A percentile compares a stretch with the other conserved stretches of the same genome.
phyloP scores from a whole-genome alignment of 2,113 vertebrate species.

The Peromyscus maniculatus region DNA sequence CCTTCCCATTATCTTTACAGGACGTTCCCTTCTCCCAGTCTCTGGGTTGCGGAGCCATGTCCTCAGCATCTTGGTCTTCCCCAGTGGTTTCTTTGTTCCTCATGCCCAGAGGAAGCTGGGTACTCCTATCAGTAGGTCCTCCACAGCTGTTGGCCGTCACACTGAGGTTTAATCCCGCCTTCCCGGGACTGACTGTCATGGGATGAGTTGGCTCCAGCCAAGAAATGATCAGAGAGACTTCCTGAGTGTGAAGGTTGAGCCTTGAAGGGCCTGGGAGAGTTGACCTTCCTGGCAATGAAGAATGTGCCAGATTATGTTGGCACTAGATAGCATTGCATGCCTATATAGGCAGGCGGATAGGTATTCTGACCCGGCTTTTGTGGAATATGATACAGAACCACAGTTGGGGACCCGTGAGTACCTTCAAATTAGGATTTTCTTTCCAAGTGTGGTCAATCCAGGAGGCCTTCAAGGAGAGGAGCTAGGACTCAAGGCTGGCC shows the following conservation, averaged over 20 bases:
- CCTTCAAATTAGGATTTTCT: background rate
- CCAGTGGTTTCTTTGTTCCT: background rate
- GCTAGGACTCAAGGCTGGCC: background rate
- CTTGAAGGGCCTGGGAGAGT: background rate
- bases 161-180: background rate
- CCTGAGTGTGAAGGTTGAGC: constrained; percentile 21
- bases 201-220: background rate
- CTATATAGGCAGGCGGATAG: background rate
- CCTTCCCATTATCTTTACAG: background rate
- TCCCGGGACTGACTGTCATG: background rate
- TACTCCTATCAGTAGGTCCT: background rate
- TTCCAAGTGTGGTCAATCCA: background rate
- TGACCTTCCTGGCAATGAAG: background rate
- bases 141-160: background rate
- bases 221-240: constrained; percentile 43
- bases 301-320: background rate
- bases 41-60: background rate
- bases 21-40: background rate
- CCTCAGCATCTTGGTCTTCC: background rate
- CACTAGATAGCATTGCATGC: background rate
- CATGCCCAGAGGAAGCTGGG: background rate
- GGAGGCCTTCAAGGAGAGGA: background rate
- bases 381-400: background rate
- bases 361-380: background rate
- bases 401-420: background rate